Conservation (phyloP, 1,140 invertebrate species). For the Brachionus angularis region DNA sequence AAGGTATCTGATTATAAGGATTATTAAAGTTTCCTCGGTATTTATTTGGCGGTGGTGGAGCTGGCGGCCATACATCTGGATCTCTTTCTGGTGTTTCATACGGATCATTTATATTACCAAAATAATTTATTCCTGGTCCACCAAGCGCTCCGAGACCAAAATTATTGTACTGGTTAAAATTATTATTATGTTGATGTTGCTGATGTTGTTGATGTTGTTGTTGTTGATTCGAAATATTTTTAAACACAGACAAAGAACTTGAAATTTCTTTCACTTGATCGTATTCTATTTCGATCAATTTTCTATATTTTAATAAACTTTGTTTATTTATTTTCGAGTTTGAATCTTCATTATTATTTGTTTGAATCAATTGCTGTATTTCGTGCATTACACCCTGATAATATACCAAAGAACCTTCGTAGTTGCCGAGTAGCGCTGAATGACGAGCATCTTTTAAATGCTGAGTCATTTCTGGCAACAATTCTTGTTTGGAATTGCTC, state of each 20-base stretch:
- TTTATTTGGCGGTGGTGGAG: no score
- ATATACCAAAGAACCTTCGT: slow-evolving; percentile 86
- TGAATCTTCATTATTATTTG: slow-evolving; percentile 71
- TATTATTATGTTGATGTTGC: no score
- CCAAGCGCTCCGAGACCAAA: no score
- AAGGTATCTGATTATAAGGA: slow-evolving; percentile 45
- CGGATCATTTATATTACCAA: slow-evolving; percentile 56
- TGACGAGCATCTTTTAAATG: slow-evolving; percentile 75
- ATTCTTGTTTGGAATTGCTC: slow-evolving; percentile 5
- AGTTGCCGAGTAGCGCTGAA: slow-evolving; percentile 88
- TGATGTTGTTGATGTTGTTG: no score
- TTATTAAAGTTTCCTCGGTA: no score
- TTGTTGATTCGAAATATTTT: slow-evolving; percentile 50
- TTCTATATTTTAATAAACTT: slow-evolving; percentile 62
- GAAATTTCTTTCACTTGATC: slow-evolving; percentile 79
- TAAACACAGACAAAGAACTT: slow-evolving; percentile 66
- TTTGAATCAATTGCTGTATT: slow-evolving; percentile 75
- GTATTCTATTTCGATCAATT: slow-evolving; percentile 81
- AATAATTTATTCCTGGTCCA: no score
- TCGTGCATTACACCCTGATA: slow-evolving; percentile 88
- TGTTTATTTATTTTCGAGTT: slow-evolving; percentile 85
- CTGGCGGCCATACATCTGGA: slow-evolving; percentile 76
- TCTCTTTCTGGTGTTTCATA: slow-evolving; percentile 65
- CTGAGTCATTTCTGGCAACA: slow-evolving; percentile 76
- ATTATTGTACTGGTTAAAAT: no score